A percentile compares a stretch with the other conserved stretches of the same genome.
phyloP scores from a whole-genome alignment of 2,888 invertebrate species.

The Pardosa pseudoannulata region DNA sequence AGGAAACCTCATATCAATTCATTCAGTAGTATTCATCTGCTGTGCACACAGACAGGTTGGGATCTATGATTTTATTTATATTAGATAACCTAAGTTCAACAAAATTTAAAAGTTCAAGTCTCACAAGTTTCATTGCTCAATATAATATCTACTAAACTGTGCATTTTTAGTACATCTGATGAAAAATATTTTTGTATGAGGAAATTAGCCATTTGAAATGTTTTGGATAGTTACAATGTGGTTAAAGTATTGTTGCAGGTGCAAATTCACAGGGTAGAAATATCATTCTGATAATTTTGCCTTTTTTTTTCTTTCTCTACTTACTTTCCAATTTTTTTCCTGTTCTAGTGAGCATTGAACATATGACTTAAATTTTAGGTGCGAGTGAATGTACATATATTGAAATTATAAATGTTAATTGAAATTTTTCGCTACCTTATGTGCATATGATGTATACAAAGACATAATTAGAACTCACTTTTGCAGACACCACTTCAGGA shows the following conservation, averaged over 20 bases:
- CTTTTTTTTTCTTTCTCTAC: not conserved
- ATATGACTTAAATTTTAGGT: not conserved
- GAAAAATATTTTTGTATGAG: too few relatives aligned
- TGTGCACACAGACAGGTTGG: too few relatives aligned
- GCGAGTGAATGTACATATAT: not conserved
- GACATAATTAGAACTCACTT: not conserved
- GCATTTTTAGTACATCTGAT: too few relatives aligned
- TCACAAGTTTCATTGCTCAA: too few relatives aligned
- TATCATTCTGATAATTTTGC: not conserved
- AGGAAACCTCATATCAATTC: too few relatives aligned
- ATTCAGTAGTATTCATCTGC: too few relatives aligned
- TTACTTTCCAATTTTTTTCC: not conserved
- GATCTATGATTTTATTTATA: too few relatives aligned
- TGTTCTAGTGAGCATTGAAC: not conserved
- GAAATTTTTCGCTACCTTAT: not conserved
- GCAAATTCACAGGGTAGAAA: not conserved
- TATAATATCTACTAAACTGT: too few relatives aligned
- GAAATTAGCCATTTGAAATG: too few relatives aligned
- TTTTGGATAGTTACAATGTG: too few relatives aligned
- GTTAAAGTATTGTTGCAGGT: not conserved
- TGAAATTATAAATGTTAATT: constrained; percentile 9
- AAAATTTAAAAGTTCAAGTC: too few relatives aligned
- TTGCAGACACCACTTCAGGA: not conserved
- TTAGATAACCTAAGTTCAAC: too few relatives aligned
- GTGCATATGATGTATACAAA: not conserved